Base-by-base conservation (phyloP, 2,113 vertebrate species). In the Tachycineta bicolor region DNA sequence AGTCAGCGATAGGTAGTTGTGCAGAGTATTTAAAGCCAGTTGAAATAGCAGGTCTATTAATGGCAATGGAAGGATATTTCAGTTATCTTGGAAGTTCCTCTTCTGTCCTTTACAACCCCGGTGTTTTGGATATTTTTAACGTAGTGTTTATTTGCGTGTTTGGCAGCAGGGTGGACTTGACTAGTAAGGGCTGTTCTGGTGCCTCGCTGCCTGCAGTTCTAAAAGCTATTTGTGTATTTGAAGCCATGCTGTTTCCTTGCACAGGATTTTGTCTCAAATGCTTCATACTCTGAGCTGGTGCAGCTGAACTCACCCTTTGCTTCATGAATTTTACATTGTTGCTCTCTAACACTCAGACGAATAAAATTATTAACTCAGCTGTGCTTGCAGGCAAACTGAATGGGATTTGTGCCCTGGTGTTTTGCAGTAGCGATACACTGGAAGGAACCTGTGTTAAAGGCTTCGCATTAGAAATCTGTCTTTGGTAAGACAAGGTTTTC, bases 221-320 rank as follows among this genome's bases (percentile, higher is more conserved):
- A 17, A 55, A 69, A 92, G 23, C 46, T 9, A 0, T 59, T 50
- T 20, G 9, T 46, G 37, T 29, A 8, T 79, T 37, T 34, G 68
- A 18, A 70, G 19, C 68, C 12, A 0, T 41, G 24, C 1, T 8
- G 23, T 83, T 87, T 64, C 60, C 39, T 52, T 39, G 62, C 28
- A 1, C 14, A 9, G 25, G 10, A 25, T 58, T 87, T 76, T 67
- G 23, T 63, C 33, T 47, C 56, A 16, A 16, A 6, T 9, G 33
- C 29, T 70, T 69, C 1, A 0, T 62, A 1, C 44, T 55, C 25
- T 12, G 69, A 34, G 60, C 41, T 71, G 77, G 39, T 3, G 1
- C 26, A 47, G 43, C 11, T 4, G 2, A 49, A 19, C n/a, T 59
- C 23, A 23, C 13, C 5, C 0, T 33, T 84, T 0, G 1, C 47